A percentile compares a stretch with the other conserved stretches of the same genome.
phyloP scores from a whole-genome alignment of 1,140 invertebrate species.

The Popillia japonica region DNA sequence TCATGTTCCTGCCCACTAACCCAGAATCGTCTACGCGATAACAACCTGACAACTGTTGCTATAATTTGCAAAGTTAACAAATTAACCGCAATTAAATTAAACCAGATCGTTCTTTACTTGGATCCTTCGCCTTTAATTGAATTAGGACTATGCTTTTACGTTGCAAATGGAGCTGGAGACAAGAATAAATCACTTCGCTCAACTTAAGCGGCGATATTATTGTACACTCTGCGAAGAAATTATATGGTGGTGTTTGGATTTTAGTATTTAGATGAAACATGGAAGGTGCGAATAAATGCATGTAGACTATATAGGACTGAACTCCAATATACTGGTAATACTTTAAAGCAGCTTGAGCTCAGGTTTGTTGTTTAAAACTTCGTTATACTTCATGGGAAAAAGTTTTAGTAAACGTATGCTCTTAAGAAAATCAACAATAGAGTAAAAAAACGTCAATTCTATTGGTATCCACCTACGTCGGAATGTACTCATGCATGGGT shows the following conservation, averaged over 20 bases:
- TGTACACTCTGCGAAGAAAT: constrained; percentile 7
- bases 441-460: no score
- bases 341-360: neutral
- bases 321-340: no score
- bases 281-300: neutral
- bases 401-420: no score
- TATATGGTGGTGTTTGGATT: neutral
- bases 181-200: constrained; percentile 36
- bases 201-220: constrained; percentile 21
- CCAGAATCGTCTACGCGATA: constrained; percentile 29
- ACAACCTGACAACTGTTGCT: constrained; percentile 40
- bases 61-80: constrained; percentile 46
- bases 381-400: no score
- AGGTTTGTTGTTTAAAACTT: no score
- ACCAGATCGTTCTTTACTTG: constrained; percentile 41
- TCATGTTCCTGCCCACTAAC: neutral
- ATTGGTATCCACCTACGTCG: no score
- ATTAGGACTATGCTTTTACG: constrained; percentile 41
- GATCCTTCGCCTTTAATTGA: constrained; percentile 45
- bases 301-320: no score
- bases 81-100: constrained; percentile 47
- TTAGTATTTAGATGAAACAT: neutral
- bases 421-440: no score
- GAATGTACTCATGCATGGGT: no score
- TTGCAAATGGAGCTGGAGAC: constrained; percentile 14